Percentiles rank a stretch among this genome's conserved stretches.
These are phyloP conservation scores for Rosalia funebris DNA, from an alignment of 2,888 invertebrate species.

Conservation along the genomic window DNA sequence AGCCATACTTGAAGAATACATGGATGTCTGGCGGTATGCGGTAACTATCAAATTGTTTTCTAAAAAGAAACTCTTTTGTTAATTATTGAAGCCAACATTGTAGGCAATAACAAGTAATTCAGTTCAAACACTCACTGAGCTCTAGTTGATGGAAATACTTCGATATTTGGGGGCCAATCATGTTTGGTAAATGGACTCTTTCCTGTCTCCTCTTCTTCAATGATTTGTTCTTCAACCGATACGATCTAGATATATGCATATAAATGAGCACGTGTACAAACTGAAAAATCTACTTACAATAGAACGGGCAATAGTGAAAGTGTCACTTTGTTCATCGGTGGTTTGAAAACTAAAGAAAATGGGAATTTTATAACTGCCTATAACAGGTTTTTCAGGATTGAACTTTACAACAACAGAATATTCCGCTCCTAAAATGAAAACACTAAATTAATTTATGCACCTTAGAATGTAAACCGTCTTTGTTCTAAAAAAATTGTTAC, in stretches of 20 bases:
- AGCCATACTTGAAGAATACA: no score
- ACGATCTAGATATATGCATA: conserved; percentile 58
- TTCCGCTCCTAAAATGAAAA: conserved; percentile 52
- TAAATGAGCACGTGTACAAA: conserved; percentile 46
- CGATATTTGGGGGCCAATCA: conserved; percentile 36
- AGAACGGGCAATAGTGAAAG: conserved; percentile 63
- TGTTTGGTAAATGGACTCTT: conserved; percentile 47
- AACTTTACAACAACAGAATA: conserved; percentile 54
- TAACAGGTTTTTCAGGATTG: conserved; percentile 51
- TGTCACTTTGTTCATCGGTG: conserved; percentile 47
- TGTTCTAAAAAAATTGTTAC: no score
- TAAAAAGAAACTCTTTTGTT: no score
- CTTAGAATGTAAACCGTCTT: no score
- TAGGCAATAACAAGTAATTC: background rate
- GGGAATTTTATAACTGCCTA: conserved; percentile 66
- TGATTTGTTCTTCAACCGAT: conserved; percentile 13
- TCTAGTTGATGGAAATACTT: conserved; percentile 19
- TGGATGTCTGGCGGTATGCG: conserved; percentile 38
- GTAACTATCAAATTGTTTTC: conserved; percentile 30
- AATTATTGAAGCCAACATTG: background rate
- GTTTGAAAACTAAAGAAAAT: conserved; percentile 64
- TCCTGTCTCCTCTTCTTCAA: background rate
- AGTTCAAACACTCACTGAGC: conserved; percentile 18
- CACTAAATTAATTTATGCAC: no score
- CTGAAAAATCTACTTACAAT: conserved; percentile 59